These are phyloP conservation scores for Zaprionus ornatus DNA, from an alignment of 1,140 invertebrate species.

Conservation along the genomic window DNA sequence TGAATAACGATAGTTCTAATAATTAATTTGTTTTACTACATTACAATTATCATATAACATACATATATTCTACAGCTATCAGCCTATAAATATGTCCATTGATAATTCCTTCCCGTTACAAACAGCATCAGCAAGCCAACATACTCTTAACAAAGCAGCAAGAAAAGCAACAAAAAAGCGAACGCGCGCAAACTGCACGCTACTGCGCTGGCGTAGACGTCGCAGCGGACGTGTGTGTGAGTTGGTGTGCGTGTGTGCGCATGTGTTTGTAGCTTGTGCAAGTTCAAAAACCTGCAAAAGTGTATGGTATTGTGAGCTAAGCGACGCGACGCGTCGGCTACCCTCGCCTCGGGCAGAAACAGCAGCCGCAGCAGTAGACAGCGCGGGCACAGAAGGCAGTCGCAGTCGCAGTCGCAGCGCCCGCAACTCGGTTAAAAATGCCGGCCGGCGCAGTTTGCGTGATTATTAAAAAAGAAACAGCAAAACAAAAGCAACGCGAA, in stretches of 20 bases:
- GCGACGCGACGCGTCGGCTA: constrained; percentile 15
- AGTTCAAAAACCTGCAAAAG: constrained; percentile 77
- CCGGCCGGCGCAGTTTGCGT: constrained; percentile 68
- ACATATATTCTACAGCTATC: too few relatives aligned
- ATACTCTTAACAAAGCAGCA: neutral
- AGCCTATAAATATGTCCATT: too few relatives aligned
- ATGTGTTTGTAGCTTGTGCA: constrained; percentile 42
- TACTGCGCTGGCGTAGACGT: constrained; percentile 62
- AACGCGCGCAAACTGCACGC: constrained; percentile 58
- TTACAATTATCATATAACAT: too few relatives aligned
- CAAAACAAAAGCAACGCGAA: constrained; percentile 18
- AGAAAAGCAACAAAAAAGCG: constrained; percentile 20
- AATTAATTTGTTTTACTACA: too few relatives aligned
- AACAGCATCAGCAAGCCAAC: neutral
- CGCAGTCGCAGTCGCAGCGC: constrained; percentile 28
- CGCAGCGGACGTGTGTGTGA: neutral
- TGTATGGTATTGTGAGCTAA: constrained; percentile 51
- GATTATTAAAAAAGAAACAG: constrained; percentile 44
- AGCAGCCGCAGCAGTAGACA: constrained; percentile 6
- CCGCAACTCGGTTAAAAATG: constrained; percentile 66
- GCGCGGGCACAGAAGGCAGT: constrained; percentile 12
- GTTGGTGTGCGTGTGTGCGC: neutral
- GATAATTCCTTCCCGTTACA: neutral
- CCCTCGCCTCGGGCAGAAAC: constrained; percentile 3
- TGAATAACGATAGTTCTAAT: too few relatives aligned